Base-by-base conservation (phyloP, 2,797 vertebrate genomes). In the Chaunax sp. region DNA sequence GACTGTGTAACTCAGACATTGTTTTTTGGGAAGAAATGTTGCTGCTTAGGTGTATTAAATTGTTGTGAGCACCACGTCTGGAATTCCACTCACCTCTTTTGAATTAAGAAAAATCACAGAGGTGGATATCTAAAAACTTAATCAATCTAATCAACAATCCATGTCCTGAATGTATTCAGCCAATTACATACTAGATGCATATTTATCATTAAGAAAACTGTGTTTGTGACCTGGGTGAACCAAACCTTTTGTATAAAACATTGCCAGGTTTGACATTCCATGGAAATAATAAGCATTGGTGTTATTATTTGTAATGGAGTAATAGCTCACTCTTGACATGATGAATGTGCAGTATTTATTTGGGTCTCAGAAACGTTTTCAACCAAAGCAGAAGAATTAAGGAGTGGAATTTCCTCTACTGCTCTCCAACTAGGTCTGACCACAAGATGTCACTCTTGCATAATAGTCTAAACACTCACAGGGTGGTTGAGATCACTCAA, bases 401-500 rank as follows among this genome's bases (percentile, higher is more conserved):
- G 30, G 6, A 51, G 26, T 51, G 22, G 2, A 5, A 19, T 2
- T 35, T 20, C 7, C 40, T 35, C 25, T 10, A 6, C 13, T 16
- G 22, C 5, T 18, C 47, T 49, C 19, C 5, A 25, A 12, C 16
- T 8, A 47, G 5, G 1, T 49, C 9, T 18, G 37, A 30, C 85
- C 88, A 90, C 87, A 56, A 84, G 86, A 72, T 79, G 85, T 55
- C 80, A 15, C 71, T 43, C 59, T 65, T 63, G 55, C 22, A 22
- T 46, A 37, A 78, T 9, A 60, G 30, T 55, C 9, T 20, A 56
- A 50, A 25, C 40, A 40, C 59, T 62, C 13, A 33, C 33, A n/a
- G n/a, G n/a, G n/a, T n/a, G n/a, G n/a, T n/a, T n/a, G n/a, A n/a
- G n/a, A n/a, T n/a, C n/a, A n/a, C n/a, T n/a, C n/a, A n/a, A n/a